Percentiles rank a stretch among this genome's conserved stretches.
Conservation (phyloP, 1,140 invertebrate species). For the Nasonia longicornis region DNA sequence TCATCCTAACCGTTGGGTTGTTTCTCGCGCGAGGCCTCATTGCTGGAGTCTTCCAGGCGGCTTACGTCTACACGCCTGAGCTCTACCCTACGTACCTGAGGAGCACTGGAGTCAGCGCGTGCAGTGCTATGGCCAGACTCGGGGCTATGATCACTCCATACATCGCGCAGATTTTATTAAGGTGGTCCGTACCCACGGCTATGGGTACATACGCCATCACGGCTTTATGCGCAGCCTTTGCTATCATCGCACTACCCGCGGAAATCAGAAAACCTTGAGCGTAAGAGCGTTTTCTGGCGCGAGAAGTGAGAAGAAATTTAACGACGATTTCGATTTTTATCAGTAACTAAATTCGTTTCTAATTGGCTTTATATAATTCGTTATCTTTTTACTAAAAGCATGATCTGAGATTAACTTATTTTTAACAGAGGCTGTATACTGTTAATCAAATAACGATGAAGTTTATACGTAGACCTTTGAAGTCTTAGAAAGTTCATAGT, state of each 20-base stretch:
- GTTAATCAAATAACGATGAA: background rate
- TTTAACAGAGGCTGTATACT: background rate
- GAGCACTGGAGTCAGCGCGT: conserved; percentile 89
- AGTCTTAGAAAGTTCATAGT: background rate
- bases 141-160: conserved; percentile 95
- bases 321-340: background rate
- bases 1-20: conserved; percentile 84
- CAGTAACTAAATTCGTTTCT: background rate
- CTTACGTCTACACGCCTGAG: conserved; percentile 96
- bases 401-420: background rate
- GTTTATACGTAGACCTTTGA: background rate
- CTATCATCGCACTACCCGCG: conserved; percentile 82
- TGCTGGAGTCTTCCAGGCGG: conserved; percentile 93
- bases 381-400: background rate
- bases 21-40: conserved; percentile 93
- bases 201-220: conserved; percentile 80
- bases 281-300: background rate
- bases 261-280: conserved; percentile 77
- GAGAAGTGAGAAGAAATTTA: no score
- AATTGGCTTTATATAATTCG: background rate
- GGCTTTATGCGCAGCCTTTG: conserved; percentile 80
- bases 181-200: conserved; percentile 78
- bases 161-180: conserved; percentile 87
- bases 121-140: conserved; percentile 89
- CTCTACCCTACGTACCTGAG: conserved; percentile 92